Evolutionary conservation across 2,113 vertebrate genomes (phyloP).

Genomic region (Vicugna pacos): DNA sequence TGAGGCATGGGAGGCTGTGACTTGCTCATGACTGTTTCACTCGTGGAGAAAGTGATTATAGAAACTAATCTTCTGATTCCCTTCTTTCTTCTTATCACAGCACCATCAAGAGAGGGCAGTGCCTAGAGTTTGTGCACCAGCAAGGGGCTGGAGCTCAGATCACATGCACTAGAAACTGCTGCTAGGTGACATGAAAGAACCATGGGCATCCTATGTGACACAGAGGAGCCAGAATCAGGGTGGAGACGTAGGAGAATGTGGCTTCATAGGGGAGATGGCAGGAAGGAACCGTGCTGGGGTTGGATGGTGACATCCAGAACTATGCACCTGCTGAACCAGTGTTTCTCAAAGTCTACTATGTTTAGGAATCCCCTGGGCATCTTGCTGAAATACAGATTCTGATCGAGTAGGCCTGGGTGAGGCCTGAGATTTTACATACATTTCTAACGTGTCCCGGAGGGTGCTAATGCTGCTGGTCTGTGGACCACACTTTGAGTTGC

Average conservation of each 20-base stretch:
- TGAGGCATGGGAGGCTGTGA: not conserved
- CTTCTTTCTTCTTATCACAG: not conserved
- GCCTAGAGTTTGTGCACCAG: not conserved
- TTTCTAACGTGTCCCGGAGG: not conserved
- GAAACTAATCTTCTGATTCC: not conserved
- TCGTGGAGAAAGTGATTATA: not conserved
- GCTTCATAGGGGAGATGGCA: not conserved
- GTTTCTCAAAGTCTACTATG: not conserved
- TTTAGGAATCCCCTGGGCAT: not conserved
- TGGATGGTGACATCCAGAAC: accelerated
- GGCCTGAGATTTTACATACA: not conserved
- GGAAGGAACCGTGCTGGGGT: not conserved
- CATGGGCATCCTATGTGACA: not conserved
- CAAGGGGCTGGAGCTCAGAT: not conserved
- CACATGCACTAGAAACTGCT: not conserved
- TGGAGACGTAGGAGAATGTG: not conserved
- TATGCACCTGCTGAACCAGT: not conserved
- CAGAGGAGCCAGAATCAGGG: not conserved
- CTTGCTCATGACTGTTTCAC: not conserved
- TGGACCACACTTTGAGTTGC: not conserved
- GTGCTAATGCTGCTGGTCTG: not conserved
- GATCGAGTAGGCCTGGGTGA: not conserved
- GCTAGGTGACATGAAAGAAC: not conserved
- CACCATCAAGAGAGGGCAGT: not conserved
- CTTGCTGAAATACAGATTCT: not conserved